Evolutionary conservation across 2,888 invertebrate species (phyloP).

Genomic region (Thereva unica): DNA sequence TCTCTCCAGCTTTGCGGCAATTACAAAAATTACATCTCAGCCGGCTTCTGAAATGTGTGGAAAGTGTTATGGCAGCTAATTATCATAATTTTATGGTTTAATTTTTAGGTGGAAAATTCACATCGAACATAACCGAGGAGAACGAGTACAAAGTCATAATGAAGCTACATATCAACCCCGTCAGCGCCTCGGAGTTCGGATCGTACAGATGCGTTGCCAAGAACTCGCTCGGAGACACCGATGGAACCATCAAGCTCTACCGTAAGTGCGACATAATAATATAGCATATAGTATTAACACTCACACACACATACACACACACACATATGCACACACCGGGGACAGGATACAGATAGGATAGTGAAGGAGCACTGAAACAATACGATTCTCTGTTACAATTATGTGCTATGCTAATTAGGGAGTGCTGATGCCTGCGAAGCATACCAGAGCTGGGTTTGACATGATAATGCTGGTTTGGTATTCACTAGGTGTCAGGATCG

Average conservation of each 20-base stretch:
- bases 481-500: slow-evolving; percentile 2
- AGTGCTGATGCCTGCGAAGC: slow-evolving; percentile 32
- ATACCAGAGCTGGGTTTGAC: slow-evolving; percentile 39
- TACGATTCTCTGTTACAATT: slow-evolving; percentile 40
- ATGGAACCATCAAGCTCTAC: slow-evolving; percentile 80
- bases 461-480: slow-evolving; percentile 36
- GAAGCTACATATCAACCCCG: slow-evolving; percentile 71
- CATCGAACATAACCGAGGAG: slow-evolving; percentile 69
- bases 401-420: slow-evolving; percentile 41
- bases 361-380: slow-evolving; percentile 20
- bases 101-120: slow-evolving; percentile 67
- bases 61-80: slow-evolving; percentile 23
- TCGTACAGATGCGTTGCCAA: slow-evolving; percentile 82
- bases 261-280: slow-evolving; percentile 64
- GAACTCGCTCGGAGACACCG: slow-evolving; percentile 81
- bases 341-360: too few relatives aligned
- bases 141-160: slow-evolving; percentile 78
- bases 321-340: too few relatives aligned
- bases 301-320: too few relatives aligned
- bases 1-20: neutral
- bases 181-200: slow-evolving; percentile 72
- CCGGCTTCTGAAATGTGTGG: slow-evolving; percentile 14
- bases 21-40: slow-evolving; percentile 1
- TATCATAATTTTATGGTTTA: slow-evolving; percentile 38
- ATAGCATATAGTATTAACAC: too few relatives aligned